A percentile compares a stretch with the other conserved stretches of the same genome.
Conservation (phyloP, 1,140 invertebrate species). For the Brachionus calyciflorus region DNA sequence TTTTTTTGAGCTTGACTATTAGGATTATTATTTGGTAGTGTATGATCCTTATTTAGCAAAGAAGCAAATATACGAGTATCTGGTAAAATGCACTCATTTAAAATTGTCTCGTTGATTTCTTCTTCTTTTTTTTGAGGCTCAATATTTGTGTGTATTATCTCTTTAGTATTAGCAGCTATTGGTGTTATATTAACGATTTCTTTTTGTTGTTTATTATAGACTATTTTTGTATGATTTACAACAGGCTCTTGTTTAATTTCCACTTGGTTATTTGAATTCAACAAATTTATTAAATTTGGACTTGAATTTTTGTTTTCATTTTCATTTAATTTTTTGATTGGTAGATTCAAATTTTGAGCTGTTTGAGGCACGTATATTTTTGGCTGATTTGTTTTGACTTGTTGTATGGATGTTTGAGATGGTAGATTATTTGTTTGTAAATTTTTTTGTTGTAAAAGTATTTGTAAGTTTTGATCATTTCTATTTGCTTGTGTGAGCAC, state of each 20-base stretch:
- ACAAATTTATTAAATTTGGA: conserved; percentile 27
- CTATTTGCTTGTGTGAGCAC: not conserved
- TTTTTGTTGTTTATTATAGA: not conserved
- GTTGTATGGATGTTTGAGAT: not conserved
- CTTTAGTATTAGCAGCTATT: not conserved
- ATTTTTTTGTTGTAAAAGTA: conserved; percentile 14
- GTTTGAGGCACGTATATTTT: conserved; percentile 7
- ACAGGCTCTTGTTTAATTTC: conserved; percentile 1
- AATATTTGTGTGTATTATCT: not conserved
- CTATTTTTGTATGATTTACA: not conserved
- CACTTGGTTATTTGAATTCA: not conserved
- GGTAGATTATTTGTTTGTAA: not conserved
- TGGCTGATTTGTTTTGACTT: conserved; percentile 14
- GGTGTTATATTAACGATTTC: conserved; percentile 6
- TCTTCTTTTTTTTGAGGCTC: conserved; percentile 7
- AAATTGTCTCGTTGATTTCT: conserved; percentile 2
- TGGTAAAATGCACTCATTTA: conserved; percentile 24
- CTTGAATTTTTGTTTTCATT: not conserved
- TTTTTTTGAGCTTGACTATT: not conserved
- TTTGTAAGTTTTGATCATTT: conserved; percentile 30
- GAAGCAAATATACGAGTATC: conserved; percentile 32
- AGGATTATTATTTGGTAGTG: not conserved
- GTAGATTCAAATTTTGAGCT: not conserved
- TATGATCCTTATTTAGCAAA: conserved; percentile 31
- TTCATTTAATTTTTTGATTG: not conserved